Base-by-base conservation (phyloP, 1,140 invertebrate genomes). In the Lasaia peninsularis region DNA sequence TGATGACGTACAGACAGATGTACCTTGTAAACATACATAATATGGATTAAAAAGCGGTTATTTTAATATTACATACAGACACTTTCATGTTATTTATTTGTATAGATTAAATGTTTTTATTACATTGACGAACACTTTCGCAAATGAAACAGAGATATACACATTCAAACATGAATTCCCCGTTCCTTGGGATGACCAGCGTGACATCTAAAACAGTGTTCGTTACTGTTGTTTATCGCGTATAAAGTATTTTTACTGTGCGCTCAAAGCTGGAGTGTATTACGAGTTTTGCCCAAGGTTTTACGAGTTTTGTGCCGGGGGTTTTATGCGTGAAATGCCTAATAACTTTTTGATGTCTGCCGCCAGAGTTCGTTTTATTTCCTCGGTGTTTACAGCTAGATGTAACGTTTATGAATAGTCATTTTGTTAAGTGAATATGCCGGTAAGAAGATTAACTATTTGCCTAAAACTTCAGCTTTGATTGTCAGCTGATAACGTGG, bases 221-320 rank as follows among this genome's bases (percentile, higher is more conserved):
- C 48, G 64, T 69, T 18, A 16, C 37, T 20, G 0, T 2, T 12
- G 14, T 44, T 70, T 65, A 65, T 69, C 56, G 67, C 52, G 44
- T 21, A 67, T 69, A 67, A 71, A 69, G 51, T 59, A 48, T 58
- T 70, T 76, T 75, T 71, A 71, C 60, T 62, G 55, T 34, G 35
- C 62, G 14, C 49, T 69, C 48, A 60, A 66, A 69, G 54, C 56
- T 65, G 57, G 69, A 73, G 64, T 56, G 63, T 60, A 60, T 71
- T 75, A 67, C 67, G 69, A 74, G 71, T 73, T 75, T 75, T 75
- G 67, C n/a, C n/a, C n/a, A n/a, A n/a, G n/a, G 63, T 60, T 60
- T 71, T 75, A 67, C 67, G 69, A 74, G 71, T 73, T 75, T 75
- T 75, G 67, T 67, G 71, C 72, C 71, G 72, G 54, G 64, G 56